phyloP scores from a whole-genome alignment of 1,140 invertebrate genomes.

The Acromyrmex heyeri region DNA sequence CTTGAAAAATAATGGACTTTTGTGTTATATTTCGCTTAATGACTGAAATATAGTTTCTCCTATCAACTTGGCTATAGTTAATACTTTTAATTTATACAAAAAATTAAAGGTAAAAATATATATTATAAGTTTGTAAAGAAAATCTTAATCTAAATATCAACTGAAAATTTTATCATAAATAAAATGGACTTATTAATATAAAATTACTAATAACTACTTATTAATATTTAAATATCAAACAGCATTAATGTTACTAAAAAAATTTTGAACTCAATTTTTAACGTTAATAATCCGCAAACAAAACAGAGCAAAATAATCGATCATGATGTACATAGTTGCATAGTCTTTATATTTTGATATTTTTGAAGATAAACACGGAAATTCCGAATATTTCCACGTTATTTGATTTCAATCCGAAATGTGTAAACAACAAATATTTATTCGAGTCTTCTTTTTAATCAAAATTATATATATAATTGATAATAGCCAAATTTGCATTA shows the following conservation, averaged over 20 bases:
- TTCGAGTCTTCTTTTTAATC: background rate
- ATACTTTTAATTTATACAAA: background rate
- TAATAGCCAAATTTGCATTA: no score
- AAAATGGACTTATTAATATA: background rate
- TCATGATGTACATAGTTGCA: background rate
- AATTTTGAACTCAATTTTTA: background rate
- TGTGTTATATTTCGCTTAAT: background rate
- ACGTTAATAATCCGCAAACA: background rate
- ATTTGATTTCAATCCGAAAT: slow-evolving; percentile 10
- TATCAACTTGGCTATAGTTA: background rate
- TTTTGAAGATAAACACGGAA: background rate
- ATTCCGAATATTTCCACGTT: background rate
- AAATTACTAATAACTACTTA: background rate
- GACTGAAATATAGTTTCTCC: background rate
- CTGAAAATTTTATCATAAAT: background rate
- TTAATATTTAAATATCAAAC: no score
- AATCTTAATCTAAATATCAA: background rate
- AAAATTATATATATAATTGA: no score
- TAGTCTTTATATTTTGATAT: background rate
- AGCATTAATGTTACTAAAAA: no score
- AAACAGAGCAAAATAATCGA: background rate
- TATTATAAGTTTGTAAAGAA: slow-evolving; percentile 1
- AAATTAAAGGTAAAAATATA: background rate
- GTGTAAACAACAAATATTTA: background rate
- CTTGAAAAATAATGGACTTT: background rate